Evolutionary conservation across 2,888 invertebrate genomes (phyloP), one percentile per base, ranked within the genome.

Genomic region (Andrena bucephala): DNA sequence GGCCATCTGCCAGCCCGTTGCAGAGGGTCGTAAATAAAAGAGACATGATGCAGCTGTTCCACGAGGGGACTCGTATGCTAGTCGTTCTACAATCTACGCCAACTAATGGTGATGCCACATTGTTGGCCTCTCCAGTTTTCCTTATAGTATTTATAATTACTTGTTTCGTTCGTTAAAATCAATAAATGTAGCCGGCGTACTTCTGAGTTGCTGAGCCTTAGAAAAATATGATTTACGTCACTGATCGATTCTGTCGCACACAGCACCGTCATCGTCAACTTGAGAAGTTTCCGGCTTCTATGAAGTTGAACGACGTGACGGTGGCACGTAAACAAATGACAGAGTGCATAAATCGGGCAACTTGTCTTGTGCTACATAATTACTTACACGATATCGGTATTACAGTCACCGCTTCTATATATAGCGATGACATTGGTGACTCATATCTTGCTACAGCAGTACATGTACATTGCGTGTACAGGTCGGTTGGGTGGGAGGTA

Each of bases 351-450:
- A 36, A 70, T 81, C 69, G 67, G 29, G 20, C 20, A 42, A 20
- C 57, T 13, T 62, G 78, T 75, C 76, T 88, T 87, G 90, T 91
- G 91, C 77, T 91, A 42, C 42, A 42, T 42, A 42, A 42, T 42
- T 42, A 90, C 92, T 92, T 92, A 81, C 82, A 77, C 81, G 62
- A 69, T 78, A 81, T 84, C 86, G 83, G 70, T 85, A 83, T 88
- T 88, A 85, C 89, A 84, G 87, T 84, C 91, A 91, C 91, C 90
- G 87, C 87, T 83, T 89, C 92, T 93, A 94, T 93, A 93, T 93
- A 93, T 94, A 93, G 93, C 89, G 87, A 83, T 92, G 91, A 92
- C 92, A 93, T 92, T 91, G 92, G 89, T 94, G 93, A 93, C 90
- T 94, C 93, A 93, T 89, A 86, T 89, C 85, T 85, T 72, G 85